A percentile compares a stretch with the other conserved stretches of the same genome.
Evolutionary conservation across 1,140 invertebrate genomes (phyloP).

Genomic region (Diploscapter pachys): DNA sequence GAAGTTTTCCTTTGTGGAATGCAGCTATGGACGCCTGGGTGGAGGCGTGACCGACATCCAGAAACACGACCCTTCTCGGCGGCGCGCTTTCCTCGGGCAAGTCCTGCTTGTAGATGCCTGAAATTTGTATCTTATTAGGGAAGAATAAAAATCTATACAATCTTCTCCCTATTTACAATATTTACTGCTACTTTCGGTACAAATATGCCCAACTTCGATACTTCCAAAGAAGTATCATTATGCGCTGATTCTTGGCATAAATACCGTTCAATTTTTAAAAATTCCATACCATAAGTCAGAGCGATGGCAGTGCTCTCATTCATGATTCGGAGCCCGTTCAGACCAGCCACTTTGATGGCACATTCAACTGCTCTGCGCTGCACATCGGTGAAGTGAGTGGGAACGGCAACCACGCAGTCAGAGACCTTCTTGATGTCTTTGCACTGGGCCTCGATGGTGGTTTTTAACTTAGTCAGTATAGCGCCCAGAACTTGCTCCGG

Average conservation of each 20-base stretch:
- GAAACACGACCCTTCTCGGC: slow-evolving; percentile 75
- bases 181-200: too few relatives aligned
- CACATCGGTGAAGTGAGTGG: slow-evolving; percentile 86
- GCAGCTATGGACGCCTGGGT: slow-evolving; percentile 77
- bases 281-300: slow-evolving; percentile 88
- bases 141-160: neutral
- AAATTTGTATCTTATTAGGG: neutral
- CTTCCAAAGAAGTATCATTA: slow-evolving; percentile 63
- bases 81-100: slow-evolving; percentile 79
- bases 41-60: slow-evolving; percentile 80
- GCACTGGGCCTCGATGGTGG: slow-evolving; percentile 78
- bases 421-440: slow-evolving; percentile 78
- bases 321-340: slow-evolving; percentile 88
- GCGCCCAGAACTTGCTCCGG: slow-evolving; percentile 93
- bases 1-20: slow-evolving; percentile 90
- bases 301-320: slow-evolving; percentile 93
- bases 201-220: neutral
- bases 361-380: slow-evolving; percentile 86
- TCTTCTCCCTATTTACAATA: too few relatives aligned
- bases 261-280: neutral
- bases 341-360: slow-evolving; percentile 73
- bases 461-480: slow-evolving; percentile 93
- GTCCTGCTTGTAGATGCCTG: slow-evolving; percentile 64
- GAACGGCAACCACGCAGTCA: slow-evolving; percentile 93
- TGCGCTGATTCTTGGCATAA: too few relatives aligned